Evolutionary conservation across 2,888 invertebrate genomes (phyloP).

Genomic region (Pyrrhosoma nymphula): DNA sequence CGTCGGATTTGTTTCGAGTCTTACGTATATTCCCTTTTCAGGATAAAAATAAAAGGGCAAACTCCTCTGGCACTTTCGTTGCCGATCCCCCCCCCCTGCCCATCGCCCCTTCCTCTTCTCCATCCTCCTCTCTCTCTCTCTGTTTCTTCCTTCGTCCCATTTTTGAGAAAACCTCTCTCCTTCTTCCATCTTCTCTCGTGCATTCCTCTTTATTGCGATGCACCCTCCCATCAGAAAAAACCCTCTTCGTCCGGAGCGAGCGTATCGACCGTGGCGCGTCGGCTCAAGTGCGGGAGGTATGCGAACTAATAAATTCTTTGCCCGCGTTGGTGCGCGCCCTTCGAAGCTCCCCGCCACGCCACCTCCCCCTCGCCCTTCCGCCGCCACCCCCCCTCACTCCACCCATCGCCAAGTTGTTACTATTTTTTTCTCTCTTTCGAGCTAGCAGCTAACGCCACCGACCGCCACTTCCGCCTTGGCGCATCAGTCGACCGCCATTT

Average conservation of each 20-base stretch:
- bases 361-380: not conserved
- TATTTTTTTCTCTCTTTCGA: not conserved
- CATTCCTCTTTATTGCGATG: constrained; percentile 35
- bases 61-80: not conserved
- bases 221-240: not conserved
- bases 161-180: too few relatives aligned
- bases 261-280: constrained; percentile 40
- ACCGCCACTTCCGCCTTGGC: constrained; percentile 10
- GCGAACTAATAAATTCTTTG: constrained; percentile 48
- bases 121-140: not conserved
- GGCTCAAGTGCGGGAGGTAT: constrained; percentile 46
- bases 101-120: not conserved
- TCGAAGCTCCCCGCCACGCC: not conserved
- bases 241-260: not conserved
- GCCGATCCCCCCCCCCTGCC: not conserved
- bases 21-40: not conserved
- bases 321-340: not conserved
- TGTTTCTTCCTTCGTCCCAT: not conserved
- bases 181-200: not conserved
- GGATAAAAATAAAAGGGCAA: not conserved
- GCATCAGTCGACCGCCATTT: constrained; percentile 21
- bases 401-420: not conserved
- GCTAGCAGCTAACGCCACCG: not conserved
- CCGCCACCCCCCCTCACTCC: not conserved
- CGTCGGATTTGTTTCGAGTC: not conserved